Evolutionary conservation across 2,797 vertebrate genomes (phyloP).

Genomic region (Microtus agrestis): DNA sequence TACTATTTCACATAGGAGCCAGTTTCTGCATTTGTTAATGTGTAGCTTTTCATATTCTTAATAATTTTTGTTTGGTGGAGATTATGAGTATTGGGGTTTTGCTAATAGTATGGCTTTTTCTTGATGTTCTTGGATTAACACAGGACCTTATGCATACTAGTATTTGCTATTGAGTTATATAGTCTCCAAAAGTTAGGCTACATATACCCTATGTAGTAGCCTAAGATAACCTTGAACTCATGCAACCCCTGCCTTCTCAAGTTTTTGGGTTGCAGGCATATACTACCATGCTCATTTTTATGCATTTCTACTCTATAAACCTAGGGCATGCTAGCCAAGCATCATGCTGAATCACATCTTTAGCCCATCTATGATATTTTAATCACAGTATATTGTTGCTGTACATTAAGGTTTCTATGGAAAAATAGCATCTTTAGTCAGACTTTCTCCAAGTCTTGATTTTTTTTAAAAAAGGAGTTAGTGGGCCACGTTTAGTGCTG

Average conservation of each 20-base stretch:
- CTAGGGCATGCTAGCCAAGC: background rate
- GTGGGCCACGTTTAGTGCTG: background rate
- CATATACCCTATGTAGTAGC: background rate
- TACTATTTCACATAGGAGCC: background rate
- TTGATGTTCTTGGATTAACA: background rate
- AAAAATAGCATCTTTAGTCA: background rate
- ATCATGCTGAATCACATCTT: background rate
- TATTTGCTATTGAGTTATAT: background rate
- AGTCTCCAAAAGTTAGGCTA: background rate
- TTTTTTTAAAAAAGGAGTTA: background rate
- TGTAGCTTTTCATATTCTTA: slow-evolving; percentile 51
- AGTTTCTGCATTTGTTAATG: slow-evolving; percentile 41
- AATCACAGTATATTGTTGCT: slow-evolving; percentile 4
- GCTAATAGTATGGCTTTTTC: background rate
- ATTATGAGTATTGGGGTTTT: background rate
- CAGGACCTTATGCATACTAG: background rate
- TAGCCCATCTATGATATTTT: slow-evolving; percentile 16
- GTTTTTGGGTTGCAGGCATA: background rate
- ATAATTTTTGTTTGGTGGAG: slow-evolving; percentile 36
- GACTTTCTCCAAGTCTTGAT: slow-evolving; percentile 5
- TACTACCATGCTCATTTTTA: background rate
- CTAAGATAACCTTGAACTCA: background rate
- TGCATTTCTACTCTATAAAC: background rate
- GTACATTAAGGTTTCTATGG: slow-evolving; percentile 2
- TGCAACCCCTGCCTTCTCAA: background rate